Evolutionary conservation across 2,113 vertebrate species (phyloP).

Genomic region (Burhinus bistriatus): DNA sequence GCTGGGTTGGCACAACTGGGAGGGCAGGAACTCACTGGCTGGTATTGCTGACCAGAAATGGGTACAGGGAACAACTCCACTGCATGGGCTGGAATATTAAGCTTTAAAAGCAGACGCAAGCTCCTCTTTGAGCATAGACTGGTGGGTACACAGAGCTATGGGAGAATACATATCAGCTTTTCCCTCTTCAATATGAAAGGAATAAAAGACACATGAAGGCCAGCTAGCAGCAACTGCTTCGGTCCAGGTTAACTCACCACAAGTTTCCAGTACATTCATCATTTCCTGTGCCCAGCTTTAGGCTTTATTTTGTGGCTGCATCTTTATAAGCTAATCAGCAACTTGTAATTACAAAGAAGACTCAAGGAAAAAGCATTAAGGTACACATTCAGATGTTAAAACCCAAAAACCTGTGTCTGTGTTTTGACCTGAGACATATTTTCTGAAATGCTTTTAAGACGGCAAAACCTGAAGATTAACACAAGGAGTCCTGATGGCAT

Average conservation of each 20-base stretch:
- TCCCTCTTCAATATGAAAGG: background rate
- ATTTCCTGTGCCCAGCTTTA: background rate
- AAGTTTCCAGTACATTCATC: background rate
- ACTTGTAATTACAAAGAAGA: background rate
- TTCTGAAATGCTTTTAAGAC: background rate
- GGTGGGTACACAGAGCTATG: background rate
- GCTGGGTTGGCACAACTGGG: background rate
- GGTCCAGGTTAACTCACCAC: background rate
- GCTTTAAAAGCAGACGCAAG: background rate
- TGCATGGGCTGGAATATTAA: background rate
- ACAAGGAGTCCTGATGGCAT: background rate
- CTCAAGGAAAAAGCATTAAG: background rate
- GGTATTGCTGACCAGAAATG: background rate
- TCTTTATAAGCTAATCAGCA: background rate
- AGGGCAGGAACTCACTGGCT: background rate
- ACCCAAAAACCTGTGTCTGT: rapidly evolving
- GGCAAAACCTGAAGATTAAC: background rate
- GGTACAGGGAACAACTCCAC: background rate
- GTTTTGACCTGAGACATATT: background rate
- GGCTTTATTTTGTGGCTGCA: background rate
- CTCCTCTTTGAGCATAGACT: background rate
- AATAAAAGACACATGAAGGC: background rate
- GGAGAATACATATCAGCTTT: background rate
- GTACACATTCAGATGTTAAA: background rate
- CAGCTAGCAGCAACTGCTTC: background rate